phyloP scores from a whole-genome alignment of 2,797 vertebrate genomes.

The Australoheros facetus region DNA sequence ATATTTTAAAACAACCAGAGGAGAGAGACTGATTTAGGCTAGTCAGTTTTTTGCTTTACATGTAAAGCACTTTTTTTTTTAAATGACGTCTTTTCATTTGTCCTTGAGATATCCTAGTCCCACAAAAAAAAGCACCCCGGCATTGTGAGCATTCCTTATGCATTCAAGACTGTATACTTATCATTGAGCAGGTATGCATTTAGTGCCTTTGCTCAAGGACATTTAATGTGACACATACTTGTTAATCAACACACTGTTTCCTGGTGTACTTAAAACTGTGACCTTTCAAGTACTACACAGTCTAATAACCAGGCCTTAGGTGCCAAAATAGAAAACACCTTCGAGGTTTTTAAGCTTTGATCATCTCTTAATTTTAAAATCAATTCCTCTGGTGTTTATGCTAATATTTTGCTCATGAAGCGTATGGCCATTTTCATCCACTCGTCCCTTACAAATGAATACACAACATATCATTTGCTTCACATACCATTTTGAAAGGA shows the following conservation, averaged over 20 bases:
- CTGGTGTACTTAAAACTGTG: conserved; percentile 9
- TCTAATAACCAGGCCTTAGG: not conserved
- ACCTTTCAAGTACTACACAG: conserved; percentile 17
- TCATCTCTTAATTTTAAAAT: not conserved
- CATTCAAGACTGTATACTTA: conserved; percentile 11
- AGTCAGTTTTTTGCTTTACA: not conserved
- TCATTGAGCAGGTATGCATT: not conserved
- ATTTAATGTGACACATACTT: conserved; percentile 8
- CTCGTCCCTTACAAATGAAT: not conserved
- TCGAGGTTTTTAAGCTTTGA: not conserved
- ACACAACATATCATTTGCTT: not conserved
- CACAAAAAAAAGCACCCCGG: not conserved
- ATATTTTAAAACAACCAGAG: not conserved
- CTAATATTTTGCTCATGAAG: not conserved
- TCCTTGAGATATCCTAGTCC: not conserved
- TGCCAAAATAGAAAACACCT: not conserved
- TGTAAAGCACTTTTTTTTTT: not conserved
- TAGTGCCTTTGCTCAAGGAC: conserved; percentile 45
- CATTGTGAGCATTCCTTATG: not conserved
- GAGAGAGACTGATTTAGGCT: not conserved
- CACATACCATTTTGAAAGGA: not conserved
- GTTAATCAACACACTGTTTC: conserved; percentile 13
- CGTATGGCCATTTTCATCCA: not conserved
- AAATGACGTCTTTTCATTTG: not conserved
- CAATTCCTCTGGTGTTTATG: not conserved